Percentiles rank a stretch among this genome's conserved stretches.
These are phyloP conservation scores for Muricea muricata DNA, from an alignment of 92 coral and sea anemone genomes.

Conservation along the genomic window DNA sequence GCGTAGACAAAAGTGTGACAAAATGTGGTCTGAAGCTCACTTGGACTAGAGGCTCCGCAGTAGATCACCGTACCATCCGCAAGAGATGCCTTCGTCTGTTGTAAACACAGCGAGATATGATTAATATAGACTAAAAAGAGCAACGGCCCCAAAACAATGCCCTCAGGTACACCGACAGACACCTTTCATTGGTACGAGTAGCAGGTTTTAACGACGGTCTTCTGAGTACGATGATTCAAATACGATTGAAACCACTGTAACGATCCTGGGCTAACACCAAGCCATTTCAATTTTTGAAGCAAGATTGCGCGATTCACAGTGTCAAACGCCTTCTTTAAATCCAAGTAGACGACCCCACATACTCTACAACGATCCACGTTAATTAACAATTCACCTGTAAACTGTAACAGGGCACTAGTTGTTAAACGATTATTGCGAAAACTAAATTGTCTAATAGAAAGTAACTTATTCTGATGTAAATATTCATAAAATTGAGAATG, in stretches of 20 bases:
- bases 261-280: neutral
- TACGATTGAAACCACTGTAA: slow-evolving; percentile 37
- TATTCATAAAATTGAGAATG: slow-evolving; percentile 22
- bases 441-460: slow-evolving; percentile 31
- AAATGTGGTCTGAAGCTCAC: neutral
- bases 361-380: slow-evolving; percentile 36
- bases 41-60: neutral
- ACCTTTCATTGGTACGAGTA: neutral
- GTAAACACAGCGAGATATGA: neutral
- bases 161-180: slow-evolving; percentile 13
- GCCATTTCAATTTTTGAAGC: slow-evolving; percentile 5
- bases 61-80: neutral
- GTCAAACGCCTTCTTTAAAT: slow-evolving; percentile 32
- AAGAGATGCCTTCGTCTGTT: neutral
- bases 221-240: slow-evolving; percentile 26
- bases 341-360: slow-evolving; percentile 29
- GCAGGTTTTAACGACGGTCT: neutral
- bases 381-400: slow-evolving; percentile 28
- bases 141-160: slow-evolving; percentile 11
- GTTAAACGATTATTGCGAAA: slow-evolving; percentile 24
- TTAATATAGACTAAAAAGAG: neutral
- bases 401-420: slow-evolving; percentile 45
- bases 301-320: neutral
- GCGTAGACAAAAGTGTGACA: no score
- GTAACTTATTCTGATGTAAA: neutral